Percentiles rank a stretch among this genome's conserved stretches.
These are phyloP conservation scores for Aselliscus stoliczkanus DNA, from an alignment of 2,797 vertebrate species.

Conservation along the genomic window DNA sequence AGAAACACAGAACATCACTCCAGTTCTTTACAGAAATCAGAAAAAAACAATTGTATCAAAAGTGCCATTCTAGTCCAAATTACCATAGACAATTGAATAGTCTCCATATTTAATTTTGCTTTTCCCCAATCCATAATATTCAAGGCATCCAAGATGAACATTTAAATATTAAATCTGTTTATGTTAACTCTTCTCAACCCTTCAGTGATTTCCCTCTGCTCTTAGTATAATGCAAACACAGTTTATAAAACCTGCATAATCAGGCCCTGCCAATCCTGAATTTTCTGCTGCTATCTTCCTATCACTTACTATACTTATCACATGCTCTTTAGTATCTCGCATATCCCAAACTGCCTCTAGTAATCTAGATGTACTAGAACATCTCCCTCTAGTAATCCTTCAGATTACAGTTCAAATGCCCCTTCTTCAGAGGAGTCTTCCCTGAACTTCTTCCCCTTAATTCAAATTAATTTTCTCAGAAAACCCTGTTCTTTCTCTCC, in stretches of 20 bases:
- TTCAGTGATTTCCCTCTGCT: background rate
- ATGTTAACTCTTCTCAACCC: background rate
- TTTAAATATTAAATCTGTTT: background rate
- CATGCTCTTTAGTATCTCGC: background rate
- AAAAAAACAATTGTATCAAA: background rate
- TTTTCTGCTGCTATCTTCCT: background rate
- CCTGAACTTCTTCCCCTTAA: background rate
- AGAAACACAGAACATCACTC: background rate
- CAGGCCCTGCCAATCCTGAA: background rate
- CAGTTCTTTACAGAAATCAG: background rate
- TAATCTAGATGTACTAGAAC: background rate
- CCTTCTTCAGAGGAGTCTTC: background rate
- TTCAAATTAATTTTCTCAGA: background rate
- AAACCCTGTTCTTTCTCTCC: background rate
- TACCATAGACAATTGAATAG: background rate
- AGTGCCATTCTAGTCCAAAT: background rate
- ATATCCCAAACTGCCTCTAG: background rate
- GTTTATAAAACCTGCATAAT: background rate
- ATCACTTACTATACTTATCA: background rate
- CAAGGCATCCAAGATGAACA: background rate
- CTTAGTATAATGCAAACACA: background rate
- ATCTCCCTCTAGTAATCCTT: background rate
- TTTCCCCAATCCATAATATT: background rate
- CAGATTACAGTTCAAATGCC: background rate
- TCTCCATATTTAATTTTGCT: background rate